Conservation (phyloP, 1,140 invertebrate species). For the Chrysopa pallens region DNA sequence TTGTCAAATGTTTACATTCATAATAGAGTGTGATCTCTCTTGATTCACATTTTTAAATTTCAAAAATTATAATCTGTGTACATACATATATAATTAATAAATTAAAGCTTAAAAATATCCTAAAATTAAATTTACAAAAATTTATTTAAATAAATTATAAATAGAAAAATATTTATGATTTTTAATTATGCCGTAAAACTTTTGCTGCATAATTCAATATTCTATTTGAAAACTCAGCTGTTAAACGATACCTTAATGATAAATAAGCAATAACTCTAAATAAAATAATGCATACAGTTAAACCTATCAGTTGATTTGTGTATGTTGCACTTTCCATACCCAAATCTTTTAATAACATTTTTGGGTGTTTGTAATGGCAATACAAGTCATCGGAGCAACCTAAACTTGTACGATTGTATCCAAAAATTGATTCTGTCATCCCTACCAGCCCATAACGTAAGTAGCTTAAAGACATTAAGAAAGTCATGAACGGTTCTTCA, state of each 20-base stretch:
- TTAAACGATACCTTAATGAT: conserved; percentile 23
- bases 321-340: conserved; percentile 23
- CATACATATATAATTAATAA: no score
- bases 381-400: conserved; percentile 31
- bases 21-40: no score
- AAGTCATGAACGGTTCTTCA: conserved; percentile 30
- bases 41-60: no score
- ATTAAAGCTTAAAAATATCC: no score
- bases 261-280: conserved; percentile 25
- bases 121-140: no score
- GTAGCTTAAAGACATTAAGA: conserved; percentile 34
- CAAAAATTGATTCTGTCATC: conserved; percentile 30
- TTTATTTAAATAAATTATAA: no score
- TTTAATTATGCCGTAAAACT: conserved; percentile 21
- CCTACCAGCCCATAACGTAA: conserved; percentile 35
- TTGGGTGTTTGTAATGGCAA: conserved; percentile 32
- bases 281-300: conserved; percentile 23
- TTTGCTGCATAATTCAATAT: conserved; percentile 25
- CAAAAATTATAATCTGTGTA: no score
- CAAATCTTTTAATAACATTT: conserved; percentile 27
- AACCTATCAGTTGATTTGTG: conserved; percentile 20
- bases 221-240: conserved; percentile 25
- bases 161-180: no score
- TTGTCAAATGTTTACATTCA: no score
- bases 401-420: conserved; percentile 21